Conservation (phyloP, 2,797 vertebrate species). For the Malacoraja senta region DNA sequence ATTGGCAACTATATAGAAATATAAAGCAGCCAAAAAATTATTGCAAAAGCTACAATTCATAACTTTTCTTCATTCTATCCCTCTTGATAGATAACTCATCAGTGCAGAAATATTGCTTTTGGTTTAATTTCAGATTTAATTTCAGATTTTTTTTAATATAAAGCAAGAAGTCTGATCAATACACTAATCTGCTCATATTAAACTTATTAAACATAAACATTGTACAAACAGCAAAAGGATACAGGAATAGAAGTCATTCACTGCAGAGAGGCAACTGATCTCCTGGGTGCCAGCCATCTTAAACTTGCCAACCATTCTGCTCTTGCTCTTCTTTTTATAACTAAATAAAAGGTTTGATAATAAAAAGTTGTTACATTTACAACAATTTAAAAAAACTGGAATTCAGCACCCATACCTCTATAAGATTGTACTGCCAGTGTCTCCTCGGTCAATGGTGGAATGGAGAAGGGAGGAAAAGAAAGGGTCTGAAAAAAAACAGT, state of each 20-base stretch:
- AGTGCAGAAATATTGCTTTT: background rate
- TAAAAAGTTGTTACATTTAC: background rate
- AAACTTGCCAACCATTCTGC: slow-evolving; percentile 55
- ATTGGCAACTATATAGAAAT: slow-evolving; percentile 7
- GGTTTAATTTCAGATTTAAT: slow-evolving; percentile 24
- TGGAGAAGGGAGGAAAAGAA: background rate
- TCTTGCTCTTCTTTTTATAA: slow-evolving; percentile 63
- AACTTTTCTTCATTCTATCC: background rate
- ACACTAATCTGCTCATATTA: background rate
- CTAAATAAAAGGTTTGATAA: slow-evolving; percentile 51
- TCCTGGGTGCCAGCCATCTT: slow-evolving; percentile 54
- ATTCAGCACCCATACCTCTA: background rate
- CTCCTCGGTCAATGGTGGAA: background rate
- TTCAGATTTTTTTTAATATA: background rate
- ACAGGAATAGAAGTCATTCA: slow-evolving; percentile 82
- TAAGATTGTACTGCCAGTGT: background rate
- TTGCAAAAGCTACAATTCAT: slow-evolving; percentile 6
- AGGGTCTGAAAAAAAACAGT: background rate
- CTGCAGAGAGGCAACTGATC: slow-evolving; percentile 72
- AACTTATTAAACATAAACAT: slow-evolving; percentile 36
- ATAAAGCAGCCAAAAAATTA: slow-evolving; percentile 18
- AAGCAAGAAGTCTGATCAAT: background rate
- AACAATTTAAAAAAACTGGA: background rate
- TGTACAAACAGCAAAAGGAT: slow-evolving; percentile 62
- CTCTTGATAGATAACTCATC: background rate